phyloP scores from a whole-genome alignment of 2,113 vertebrate species.

The Mus pahari region DNA sequence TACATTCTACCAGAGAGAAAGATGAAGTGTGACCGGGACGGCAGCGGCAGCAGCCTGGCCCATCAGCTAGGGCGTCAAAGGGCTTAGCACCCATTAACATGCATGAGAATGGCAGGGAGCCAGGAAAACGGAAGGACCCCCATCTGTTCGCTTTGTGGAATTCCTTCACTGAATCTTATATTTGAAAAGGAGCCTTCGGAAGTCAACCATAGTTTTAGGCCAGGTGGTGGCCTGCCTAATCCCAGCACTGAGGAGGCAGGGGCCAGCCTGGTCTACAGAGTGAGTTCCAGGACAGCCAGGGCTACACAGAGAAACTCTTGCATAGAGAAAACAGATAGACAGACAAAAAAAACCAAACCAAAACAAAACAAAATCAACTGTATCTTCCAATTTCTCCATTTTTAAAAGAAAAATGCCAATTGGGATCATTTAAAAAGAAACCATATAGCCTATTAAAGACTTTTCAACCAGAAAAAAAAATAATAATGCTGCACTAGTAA shows the following conservation, averaged over 20 bases:
- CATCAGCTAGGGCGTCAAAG: rapidly evolving
- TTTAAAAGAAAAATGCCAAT: constrained; percentile 4
- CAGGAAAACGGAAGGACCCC: background rate
- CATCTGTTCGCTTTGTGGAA: background rate
- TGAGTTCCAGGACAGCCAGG: background rate
- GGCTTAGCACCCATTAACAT: background rate
- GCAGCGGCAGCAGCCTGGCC: background rate
- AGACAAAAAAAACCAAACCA: background rate
- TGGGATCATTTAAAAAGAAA: constrained; percentile 29
- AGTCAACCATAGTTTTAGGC: background rate
- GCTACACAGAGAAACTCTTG: background rate
- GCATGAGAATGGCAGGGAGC: background rate
- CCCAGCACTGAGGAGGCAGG: background rate
- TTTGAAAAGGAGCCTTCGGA: background rate
- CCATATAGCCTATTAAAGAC: background rate
- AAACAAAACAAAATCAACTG: background rate
- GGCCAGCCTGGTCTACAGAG: background rate
- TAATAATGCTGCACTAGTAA: background rate
- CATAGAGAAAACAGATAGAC: background rate
- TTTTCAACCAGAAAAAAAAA: constrained; percentile 16
- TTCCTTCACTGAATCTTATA: constrained; percentile 13
- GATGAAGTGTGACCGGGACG: background rate
- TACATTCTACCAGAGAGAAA: background rate
- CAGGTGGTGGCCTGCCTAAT: background rate
- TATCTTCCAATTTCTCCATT: constrained; percentile 29